Base-by-base conservation (phyloP, 1,140 invertebrate species). In the Tetraneura akinire region DNA sequence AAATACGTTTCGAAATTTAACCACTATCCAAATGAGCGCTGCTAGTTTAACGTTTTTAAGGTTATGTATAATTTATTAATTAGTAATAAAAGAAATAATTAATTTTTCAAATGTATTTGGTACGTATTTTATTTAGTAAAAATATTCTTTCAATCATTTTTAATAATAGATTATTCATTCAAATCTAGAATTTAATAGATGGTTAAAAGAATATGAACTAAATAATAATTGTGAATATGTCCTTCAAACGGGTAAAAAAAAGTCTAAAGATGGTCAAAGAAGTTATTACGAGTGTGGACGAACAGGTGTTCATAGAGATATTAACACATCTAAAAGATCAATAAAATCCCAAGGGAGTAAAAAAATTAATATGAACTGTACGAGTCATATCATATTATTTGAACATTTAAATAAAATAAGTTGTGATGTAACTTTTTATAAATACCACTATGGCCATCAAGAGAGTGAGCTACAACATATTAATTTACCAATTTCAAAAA, bases 281-380 rank as follows among this genome's bases (percentile, higher is more conserved):
- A 37, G 60, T 64, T 64, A 64, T 18, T 64, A 64, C 37, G 29
- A 64, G 11, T 64, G 60, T 64, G 3, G 29, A 16, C 32, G 32
- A 37, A 16, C 60, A 5, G 29, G 60, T 9, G 5, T 37, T 1
- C 13, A 23, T 42, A 42, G 21, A 66, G 37, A 66, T 21, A 42
- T 1, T 0, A 37, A 66, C 0, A 11, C 3, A 42, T 42, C 18
- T 1, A 66, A 66, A 42, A 66, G 18, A 45, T 21, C 13, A 66
- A 66, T 21, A n/a, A 66, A 66, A 45, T 66, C 37, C 16, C 62
- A 37, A 66, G 62, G 62, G 10, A 66, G 5, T 13, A 66, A 66
- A 45, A 66, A 66, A 66, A 42, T 42, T 4, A 66, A 66, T 42
- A n/a, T 21, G 9, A 66, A 42, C 1, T 68, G 64, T 42, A 42